Percentiles rank a stretch among this genome's conserved stretches.
These are phyloP conservation scores for Marmota monax DNA, from an alignment of 2,113 vertebrate genomes.

Conservation along the genomic window DNA sequence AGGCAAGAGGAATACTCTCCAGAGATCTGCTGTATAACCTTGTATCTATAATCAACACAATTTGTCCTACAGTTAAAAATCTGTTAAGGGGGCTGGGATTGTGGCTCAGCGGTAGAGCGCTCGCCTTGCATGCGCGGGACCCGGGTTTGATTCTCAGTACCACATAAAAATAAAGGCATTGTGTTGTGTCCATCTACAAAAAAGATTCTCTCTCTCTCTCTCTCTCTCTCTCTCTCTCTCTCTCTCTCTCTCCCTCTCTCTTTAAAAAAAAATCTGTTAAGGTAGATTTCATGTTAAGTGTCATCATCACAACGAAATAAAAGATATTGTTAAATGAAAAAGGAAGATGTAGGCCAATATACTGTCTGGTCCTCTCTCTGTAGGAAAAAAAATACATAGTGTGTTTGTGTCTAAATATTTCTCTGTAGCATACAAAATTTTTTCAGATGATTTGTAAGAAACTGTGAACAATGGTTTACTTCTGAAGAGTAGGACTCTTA, in stretches of 20 bases:
- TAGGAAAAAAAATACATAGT: neutral
- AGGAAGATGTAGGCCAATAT: neutral
- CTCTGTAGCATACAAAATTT: neutral
- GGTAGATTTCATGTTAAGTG: neutral
- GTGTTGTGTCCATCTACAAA: too few species aligned
- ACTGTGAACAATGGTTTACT: constrained; percentile 30
- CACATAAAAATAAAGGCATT: too few species aligned
- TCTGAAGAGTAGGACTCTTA: neutral
- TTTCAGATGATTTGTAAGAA: constrained; percentile 40
- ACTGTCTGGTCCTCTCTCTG: neutral
- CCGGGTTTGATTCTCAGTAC: too few species aligned
- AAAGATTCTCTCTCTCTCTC: too few species aligned
- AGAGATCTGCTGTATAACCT: neutral
- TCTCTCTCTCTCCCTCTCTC: too few species aligned
- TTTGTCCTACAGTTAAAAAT: neutral
- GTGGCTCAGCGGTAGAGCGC: too few species aligned
- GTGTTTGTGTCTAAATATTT: neutral
- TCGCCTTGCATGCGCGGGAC: too few species aligned
- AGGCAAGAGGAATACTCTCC: neutral
- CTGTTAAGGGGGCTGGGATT: too few species aligned
- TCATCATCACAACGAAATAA: neutral
- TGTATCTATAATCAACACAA: too few species aligned
- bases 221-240: too few species aligned
- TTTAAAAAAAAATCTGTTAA: neutral
- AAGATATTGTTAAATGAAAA: neutral